Percentiles rank a stretch among this genome's conserved stretches.
Conservation (phyloP, 1,140 invertebrate genomes). For the Leptopilina clavipes region DNA sequence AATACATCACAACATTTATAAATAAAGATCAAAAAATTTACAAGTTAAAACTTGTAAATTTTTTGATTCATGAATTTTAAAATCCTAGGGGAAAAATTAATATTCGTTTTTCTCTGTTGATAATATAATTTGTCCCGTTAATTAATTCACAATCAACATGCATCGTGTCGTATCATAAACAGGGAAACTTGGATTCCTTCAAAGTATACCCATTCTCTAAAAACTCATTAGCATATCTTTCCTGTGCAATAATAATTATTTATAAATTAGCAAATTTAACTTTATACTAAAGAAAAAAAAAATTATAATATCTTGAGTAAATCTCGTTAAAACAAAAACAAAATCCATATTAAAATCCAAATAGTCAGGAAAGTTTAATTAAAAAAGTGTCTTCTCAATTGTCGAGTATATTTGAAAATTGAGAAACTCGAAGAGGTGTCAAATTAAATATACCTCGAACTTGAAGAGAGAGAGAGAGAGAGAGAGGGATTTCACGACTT, state of each 20-base stretch:
- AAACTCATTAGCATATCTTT: neutral
- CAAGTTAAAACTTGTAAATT: neutral
- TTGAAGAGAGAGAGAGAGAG: too few relatives aligned
- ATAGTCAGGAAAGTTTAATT: too few relatives aligned
- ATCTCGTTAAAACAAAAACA: too few relatives aligned
- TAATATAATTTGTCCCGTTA: neutral
- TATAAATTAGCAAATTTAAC: too few relatives aligned
- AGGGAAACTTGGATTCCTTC: neutral
- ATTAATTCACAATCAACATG: slow-evolving; percentile 20
- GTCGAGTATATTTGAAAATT: neutral
- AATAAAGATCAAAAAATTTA: slow-evolving; percentile 7
- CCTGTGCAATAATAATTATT: neutral
- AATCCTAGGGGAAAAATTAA: neutral
- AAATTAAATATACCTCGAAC: neutral
- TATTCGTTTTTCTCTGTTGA: slow-evolving; percentile 13
- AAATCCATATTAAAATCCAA: too few relatives aligned
- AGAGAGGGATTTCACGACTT: slow-evolving; percentile 21
- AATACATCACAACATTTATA: neutral
- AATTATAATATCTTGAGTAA: too few relatives aligned
- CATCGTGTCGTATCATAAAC: slow-evolving; percentile 2
- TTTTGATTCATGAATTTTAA: slow-evolving; percentile 20
- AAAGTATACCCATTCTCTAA: neutral
- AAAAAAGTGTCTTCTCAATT: too few relatives aligned
- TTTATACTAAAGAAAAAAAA: too few relatives aligned
- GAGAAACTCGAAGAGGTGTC: neutral